Base-by-base conservation (phyloP, 2,113 vertebrate species). In the Talpa occidentalis region DNA sequence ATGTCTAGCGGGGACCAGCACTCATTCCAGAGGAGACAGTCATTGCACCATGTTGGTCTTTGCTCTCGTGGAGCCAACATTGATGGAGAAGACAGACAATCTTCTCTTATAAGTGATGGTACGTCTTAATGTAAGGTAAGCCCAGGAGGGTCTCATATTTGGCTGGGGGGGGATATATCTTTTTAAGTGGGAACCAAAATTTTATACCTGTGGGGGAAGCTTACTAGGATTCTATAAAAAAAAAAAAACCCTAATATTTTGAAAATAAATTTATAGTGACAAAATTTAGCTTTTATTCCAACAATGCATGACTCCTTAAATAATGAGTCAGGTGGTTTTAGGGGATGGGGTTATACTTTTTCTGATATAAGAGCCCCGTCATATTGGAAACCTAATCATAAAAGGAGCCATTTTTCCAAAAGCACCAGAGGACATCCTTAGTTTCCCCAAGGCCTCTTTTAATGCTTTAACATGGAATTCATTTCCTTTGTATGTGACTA, bases 391-490 rank as follows among this genome's bases (percentile, higher is more conserved):
- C 40, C 76, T 84, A 89, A 90, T 90, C 77, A 85, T 88, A 78
- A 95, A 93, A 94, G 30, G 54, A 94, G 79, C 77, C 37, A 44
- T 69, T 95, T 95, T 90, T 87, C 84, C 37, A 52, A 88, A 94
- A 90, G 67, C 92, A 59, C 84, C 81, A 84, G 85, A 95, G 82
- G 78, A 73, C 35, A 90, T 81, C 44, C 30, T 70, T 52, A 77
- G 6, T 88, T 97, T 96, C 81, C 85, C 67, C 74, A 90, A 92
- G 88, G 67, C 73, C 54, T 93, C 81, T 95, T 32, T 90, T 69
- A 70, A n/a, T 85, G 64, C 86, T 95, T 93, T 95, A 74, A 95
- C 82, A 90, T 56, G 92, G 67, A 94, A 92, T 88, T 93, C 52
- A 42, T 90, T 88, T 95, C 66, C 64, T 89, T 96, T 95, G 94